These are phyloP conservation scores for Pentalonia nigronervosa DNA, from an alignment of 1,140 invertebrate genomes.

Conservation along the genomic window DNA sequence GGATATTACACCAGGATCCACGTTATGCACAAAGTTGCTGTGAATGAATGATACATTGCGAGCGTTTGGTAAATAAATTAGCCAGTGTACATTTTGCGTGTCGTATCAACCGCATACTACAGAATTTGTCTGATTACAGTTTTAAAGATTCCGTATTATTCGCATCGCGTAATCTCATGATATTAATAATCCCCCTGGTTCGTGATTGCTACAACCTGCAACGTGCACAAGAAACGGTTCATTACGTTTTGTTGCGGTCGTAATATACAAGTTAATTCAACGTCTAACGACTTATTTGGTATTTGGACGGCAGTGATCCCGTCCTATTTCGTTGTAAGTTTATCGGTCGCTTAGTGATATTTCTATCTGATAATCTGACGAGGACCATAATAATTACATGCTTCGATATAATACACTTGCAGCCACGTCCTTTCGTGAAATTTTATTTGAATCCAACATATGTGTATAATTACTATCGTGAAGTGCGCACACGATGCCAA, in stretches of 20 bases:
- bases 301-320: background rate
- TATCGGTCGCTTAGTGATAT: background rate
- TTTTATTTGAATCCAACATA: background rate
- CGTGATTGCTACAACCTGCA: background rate
- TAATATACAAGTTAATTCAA: background rate
- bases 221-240: background rate
- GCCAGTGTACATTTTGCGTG: background rate
- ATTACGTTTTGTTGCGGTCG: background rate
- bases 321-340: background rate
- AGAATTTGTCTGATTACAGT: slow-evolving; percentile 15
- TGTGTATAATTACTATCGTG: background rate
- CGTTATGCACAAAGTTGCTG: background rate
- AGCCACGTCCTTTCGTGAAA: background rate
- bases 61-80: background rate
- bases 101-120: background rate
- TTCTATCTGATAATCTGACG: background rate
- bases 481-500: background rate
- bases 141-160: background rate
- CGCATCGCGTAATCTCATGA: background rate
- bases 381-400: background rate
- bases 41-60: background rate
- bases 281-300: slow-evolving; percentile 2
- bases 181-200: background rate
- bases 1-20: background rate
- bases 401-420: background rate